Conservation (phyloP, 1,140 invertebrate genomes). For the Drosophila burlai region DNA sequence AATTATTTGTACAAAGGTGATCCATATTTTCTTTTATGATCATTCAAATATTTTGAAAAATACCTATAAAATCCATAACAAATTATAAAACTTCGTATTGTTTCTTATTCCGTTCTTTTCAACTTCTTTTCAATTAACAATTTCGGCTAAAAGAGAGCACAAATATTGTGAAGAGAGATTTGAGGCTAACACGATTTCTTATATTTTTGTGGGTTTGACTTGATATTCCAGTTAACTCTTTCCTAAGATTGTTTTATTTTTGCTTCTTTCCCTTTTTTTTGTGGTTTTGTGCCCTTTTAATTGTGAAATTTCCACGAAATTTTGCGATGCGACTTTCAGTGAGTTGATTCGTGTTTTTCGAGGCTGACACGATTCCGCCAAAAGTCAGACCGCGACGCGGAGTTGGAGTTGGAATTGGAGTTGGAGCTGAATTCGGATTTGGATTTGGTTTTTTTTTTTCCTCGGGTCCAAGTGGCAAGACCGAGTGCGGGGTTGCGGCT, state of each 20-base stretch:
- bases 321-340: constrained; percentile 67
- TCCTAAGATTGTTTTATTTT: constrained; percentile 60
- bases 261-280: constrained; percentile 18
- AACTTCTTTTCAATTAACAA: background rate
- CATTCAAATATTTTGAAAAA: too few species aligned
- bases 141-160: constrained; percentile 11
- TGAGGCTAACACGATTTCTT: constrained; percentile 64
- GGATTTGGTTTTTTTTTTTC: constrained; percentile 29
- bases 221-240: constrained; percentile 77
- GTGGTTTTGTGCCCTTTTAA: constrained; percentile 69
- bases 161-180: constrained; percentile 30
- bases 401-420: constrained; percentile 9
- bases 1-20: too few species aligned
- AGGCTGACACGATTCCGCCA: constrained; percentile 73
- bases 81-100: background rate
- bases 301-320: constrained; percentile 83
- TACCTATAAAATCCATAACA: background rate
- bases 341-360: constrained; percentile 67
- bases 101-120: background rate
- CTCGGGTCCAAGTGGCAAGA: constrained; percentile 54
- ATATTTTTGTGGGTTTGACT: constrained; percentile 9
- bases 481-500: constrained; percentile 38
- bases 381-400: constrained; percentile 36
- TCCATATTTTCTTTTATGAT: too few species aligned
- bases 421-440: background rate